Evolutionary conservation across 2,888 invertebrate species (phyloP).

Genomic region (Melangyna quadrimaculata): DNA sequence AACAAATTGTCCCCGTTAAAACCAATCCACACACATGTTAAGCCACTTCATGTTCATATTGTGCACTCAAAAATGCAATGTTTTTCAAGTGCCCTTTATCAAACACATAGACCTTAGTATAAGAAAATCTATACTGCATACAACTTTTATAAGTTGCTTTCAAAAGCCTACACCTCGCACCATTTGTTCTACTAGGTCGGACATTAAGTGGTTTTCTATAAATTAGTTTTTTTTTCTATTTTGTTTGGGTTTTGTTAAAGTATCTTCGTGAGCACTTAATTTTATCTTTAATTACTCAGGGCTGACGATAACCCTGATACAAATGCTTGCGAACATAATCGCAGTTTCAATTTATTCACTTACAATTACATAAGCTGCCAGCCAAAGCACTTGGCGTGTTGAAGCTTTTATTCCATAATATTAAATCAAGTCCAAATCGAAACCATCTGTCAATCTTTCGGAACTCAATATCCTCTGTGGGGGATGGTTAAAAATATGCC

Average conservation of each 20-base stretch:
- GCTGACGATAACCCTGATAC: slow-evolving; percentile 37
- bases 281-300: slow-evolving; percentile 44
- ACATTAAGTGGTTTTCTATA: slow-evolving; percentile 36
- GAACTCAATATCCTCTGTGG: slow-evolving; percentile 23
- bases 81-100: background rate
- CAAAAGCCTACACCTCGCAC: slow-evolving; percentile 6
- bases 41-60: background rate
- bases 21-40: background rate
- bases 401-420: slow-evolving; percentile 31
- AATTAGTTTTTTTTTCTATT: background rate
- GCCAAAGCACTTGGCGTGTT: slow-evolving; percentile 1
- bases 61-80: slow-evolving; percentile 10
- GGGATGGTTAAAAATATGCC: background rate
- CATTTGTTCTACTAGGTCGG: slow-evolving; percentile 11
- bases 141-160: background rate
- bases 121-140: background rate
- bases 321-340: slow-evolving; percentile 28
- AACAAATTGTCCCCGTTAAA: background rate
- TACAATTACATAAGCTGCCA: background rate
- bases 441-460: slow-evolving; percentile 42
- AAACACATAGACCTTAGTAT: slow-evolving; percentile 1
- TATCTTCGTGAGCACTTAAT: slow-evolving; percentile 54
- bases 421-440: slow-evolving; percentile 27
- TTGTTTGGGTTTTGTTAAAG: slow-evolving; percentile 20
- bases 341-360: slow-evolving; percentile 17